Evolutionary conservation across 2,797 vertebrate genomes (phyloP).

Genomic region (Philypnodon macrostomus): DNA sequence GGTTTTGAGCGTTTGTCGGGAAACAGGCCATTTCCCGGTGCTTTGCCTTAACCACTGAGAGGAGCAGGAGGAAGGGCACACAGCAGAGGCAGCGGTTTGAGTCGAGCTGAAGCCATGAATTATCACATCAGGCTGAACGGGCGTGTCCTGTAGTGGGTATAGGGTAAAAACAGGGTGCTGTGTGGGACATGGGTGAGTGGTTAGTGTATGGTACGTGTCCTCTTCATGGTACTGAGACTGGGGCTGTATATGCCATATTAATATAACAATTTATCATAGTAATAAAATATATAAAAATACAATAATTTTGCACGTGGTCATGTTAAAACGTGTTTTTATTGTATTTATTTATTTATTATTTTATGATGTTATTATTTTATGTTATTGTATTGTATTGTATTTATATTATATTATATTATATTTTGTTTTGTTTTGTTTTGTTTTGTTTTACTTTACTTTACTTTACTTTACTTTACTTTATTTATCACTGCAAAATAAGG

Average conservation of each 20-base stretch:
- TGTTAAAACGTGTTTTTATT: too few relatives aligned
- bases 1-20: constrained; percentile 71
- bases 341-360: too few relatives aligned
- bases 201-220: constrained; percentile 25
- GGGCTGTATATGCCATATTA: constrained; percentile 8
- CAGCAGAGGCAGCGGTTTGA: constrained; percentile 37
- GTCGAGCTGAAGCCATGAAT: constrained; percentile 68
- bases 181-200: constrained; percentile 26
- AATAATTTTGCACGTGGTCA: too few relatives aligned
- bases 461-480: too few relatives aligned
- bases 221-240: constrained; percentile 6
- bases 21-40: constrained; percentile 74
- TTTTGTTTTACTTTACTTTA: too few relatives aligned
- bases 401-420: too few relatives aligned
- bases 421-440: too few relatives aligned
- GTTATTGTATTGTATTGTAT: too few relatives aligned
- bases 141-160: constrained; percentile 47
- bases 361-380: too few relatives aligned
- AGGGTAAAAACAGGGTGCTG: constrained; percentile 30
- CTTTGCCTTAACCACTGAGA: constrained; percentile 66
- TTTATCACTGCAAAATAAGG: too few relatives aligned
- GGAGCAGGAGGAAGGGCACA: constrained; percentile 17
- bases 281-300: too few relatives aligned
- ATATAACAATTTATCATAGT: constrained; percentile 1
- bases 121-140: constrained; percentile 71